Evolutionary conservation across 2,888 invertebrate genomes (phyloP).

Genomic region (Cataglyphis rosenhaueri): DNA sequence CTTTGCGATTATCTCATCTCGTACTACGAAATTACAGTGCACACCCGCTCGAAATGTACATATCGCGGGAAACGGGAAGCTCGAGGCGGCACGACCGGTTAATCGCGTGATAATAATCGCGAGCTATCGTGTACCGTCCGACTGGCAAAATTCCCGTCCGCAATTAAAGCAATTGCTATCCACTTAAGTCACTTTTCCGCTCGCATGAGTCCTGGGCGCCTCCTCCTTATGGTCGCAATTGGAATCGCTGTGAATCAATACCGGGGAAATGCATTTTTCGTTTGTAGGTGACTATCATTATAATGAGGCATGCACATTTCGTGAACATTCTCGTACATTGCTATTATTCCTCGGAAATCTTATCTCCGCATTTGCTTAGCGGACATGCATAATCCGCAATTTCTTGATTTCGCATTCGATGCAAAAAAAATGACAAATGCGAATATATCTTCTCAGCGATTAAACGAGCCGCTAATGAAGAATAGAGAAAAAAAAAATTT

Average conservation of each 20-base stretch:
- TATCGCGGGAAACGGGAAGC: slow-evolving; percentile 24
- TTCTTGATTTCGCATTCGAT: not conserved
- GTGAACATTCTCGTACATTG: not conserved
- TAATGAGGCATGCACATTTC: slow-evolving; percentile 37
- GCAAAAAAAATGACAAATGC: not conserved
- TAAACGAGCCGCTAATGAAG: not conserved
- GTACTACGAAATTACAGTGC: slow-evolving; percentile 1
- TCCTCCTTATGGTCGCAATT: slow-evolving; percentile 26
- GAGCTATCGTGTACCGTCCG: slow-evolving; percentile 21
- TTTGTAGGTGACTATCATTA: slow-evolving; percentile 14
- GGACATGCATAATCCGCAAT: not conserved
- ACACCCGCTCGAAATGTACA: not conserved
- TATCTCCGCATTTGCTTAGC: not conserved
- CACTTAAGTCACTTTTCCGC: slow-evolving; percentile 54
- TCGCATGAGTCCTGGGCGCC: not conserved
- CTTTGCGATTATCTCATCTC: slow-evolving; percentile 25
- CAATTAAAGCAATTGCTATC: slow-evolving; percentile 55
- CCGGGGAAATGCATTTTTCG: slow-evolving; percentile 19
- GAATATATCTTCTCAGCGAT: not conserved
- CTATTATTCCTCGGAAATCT: slow-evolving; percentile 28
- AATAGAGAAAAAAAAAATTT: not conserved
- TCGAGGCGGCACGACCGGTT: slow-evolving; percentile 35
- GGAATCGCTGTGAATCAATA: slow-evolving; percentile 59
- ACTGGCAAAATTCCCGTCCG: slow-evolving; percentile 29
- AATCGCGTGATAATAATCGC: slow-evolving; percentile 51